Evolutionary conservation across 1,140 invertebrate species (phyloP), one percentile per base, ranked within the genome.

Genomic region (Bombus balteatus): DNA sequence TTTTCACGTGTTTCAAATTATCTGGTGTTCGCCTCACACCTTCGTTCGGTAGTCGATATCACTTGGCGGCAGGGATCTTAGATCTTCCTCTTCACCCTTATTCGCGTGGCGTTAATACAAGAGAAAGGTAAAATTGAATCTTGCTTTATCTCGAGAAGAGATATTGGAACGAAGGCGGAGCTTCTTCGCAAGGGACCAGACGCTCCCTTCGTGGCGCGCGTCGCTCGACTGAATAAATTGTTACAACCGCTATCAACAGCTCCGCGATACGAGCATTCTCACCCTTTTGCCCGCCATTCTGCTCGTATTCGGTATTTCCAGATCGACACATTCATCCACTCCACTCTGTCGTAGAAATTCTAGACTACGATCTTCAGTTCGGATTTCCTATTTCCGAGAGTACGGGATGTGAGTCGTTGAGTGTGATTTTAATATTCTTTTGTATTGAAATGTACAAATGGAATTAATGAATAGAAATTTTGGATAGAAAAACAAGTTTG

Each of bases 71-170:
- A 91, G 89, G 84, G 90, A 87, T 89, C 87, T 87, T 43, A 86
- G 84, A 90, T 91, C 90, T 87, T 84, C 81, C 82, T 86, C 47
- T 65, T 76, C 82, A 41, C 32, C 84, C 53, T 74, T 47, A n/a
- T 53, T 66, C 66, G 43, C 70, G 22, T 13, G 39, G 57, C 66
- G 71, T 57, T 81, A 91, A 87, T 90, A 88, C 89, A 87, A 90
- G 89, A 91, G 89, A 93, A 90, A 81, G 89, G 92, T 39, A 91
- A 93, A 94, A 94, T 94, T 94, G 94, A 94, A 94, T 94, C 92
- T 93, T 89, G 91, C 90, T 93, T 93, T 94, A 94, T 94, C 93
- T 92, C 75, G 74, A 81, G 68, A 65, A 74, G 32, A 37, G 86
- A 85, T 88, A 88, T 91, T 84, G 88, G 76, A 85, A 85, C 72